Base-by-base conservation (phyloP, 1,140 invertebrate genomes). In the Nasonia vitripennis region DNA sequence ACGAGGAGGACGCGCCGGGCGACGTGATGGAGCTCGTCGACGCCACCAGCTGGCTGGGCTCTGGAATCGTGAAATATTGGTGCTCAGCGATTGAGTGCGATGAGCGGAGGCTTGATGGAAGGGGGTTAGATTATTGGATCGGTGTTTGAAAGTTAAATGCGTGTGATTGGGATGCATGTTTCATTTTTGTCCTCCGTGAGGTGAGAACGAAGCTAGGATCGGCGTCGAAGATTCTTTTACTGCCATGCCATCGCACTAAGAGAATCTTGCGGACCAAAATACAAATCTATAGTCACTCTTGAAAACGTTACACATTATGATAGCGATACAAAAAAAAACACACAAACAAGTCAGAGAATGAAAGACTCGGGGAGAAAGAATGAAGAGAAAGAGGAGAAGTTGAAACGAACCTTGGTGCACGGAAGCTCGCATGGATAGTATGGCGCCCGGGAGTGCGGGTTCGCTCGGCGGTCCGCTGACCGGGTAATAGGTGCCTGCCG, bases 401-500 rank as follows among this genome's bases (percentile, higher is more conserved):
- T 88, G 90, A 89, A 88, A 93, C 93, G 92, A 93, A 93, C 93
- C 93, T 93, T 93, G 93, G 92, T 93, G 93, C 92, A 93, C 93
- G 91, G 93, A 93, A 93, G 92, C 91, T 93, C 93, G 93, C 92
- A 93, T 93, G 92, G 92, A 93, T 93, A 93, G 91, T 91, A 93
- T 93, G 92, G 93, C 92, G 92, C 92, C 90, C 92, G 93, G 93
- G 91, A 93, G 93, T 93, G 93, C 91, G 91, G 93, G 92, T 92
- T 94, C 93, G 90, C 90, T 93, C 90, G 94, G 92, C 92, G 96
- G 95, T 93, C 96, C 96, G 90, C 97, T 97, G 88, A 98, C 95
- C 90, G 98, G 98, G 94, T 97, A 98, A 95, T 97, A 98, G 93
- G 97, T 98, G 92, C 98, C 97, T 90, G 97, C 95, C 93, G 97